phyloP scores from a whole-genome alignment of 1,140 invertebrate genomes.

The Archivesica marissinica region DNA sequence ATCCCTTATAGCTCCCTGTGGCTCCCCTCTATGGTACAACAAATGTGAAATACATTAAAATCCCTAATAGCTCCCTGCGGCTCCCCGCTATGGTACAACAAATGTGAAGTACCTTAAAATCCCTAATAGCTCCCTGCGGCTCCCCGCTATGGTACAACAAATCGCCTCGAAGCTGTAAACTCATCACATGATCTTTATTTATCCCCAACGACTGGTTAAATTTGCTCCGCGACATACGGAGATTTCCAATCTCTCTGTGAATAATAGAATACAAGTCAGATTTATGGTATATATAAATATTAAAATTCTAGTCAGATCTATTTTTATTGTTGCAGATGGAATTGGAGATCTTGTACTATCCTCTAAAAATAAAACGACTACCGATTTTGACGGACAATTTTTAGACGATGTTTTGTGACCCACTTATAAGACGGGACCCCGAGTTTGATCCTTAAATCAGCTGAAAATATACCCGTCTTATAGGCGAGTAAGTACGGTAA shows the following conservation, averaged over 20 bases:
- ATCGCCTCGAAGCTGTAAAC: slow-evolving; percentile 72
- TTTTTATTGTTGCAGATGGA: no score
- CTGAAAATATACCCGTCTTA: no score
- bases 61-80: no score
- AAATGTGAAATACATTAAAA: no score
- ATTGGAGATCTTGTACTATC: no score
- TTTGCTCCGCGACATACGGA: slow-evolving; percentile 69
- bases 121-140: slow-evolving; percentile 62
- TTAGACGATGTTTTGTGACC: background rate
- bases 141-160: slow-evolving; percentile 76
- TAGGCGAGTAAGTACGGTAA: no score
- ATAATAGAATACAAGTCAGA: background rate
- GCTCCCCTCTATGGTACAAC: no score
- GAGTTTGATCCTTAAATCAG: no score
- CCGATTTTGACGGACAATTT: background rate
- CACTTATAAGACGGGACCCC: no score
- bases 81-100: no score
- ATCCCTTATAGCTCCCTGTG: no score
- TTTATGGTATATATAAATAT: background rate
- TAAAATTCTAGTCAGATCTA: no score
- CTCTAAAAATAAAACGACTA: background rate
- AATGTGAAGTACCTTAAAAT: slow-evolving; percentile 75
- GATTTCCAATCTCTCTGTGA: slow-evolving; percentile 76
- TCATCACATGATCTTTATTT: slow-evolving; percentile 71
- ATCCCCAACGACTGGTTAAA: slow-evolving; percentile 77